Base-by-base conservation (phyloP, 2,113 vertebrate species). In the Porphyrio hochstetteri region DNA sequence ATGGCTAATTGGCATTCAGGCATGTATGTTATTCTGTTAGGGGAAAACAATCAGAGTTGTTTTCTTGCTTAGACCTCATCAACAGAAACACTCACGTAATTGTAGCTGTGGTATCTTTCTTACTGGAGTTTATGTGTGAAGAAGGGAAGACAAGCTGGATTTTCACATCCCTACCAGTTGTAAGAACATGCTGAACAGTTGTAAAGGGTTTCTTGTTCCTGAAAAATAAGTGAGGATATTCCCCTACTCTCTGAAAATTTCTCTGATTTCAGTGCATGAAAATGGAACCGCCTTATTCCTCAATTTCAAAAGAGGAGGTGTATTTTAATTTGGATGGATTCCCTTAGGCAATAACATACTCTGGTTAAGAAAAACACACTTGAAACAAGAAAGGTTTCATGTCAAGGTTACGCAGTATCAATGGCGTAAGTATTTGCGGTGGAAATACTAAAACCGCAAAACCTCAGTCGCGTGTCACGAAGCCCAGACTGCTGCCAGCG, bases 21-120 rank as follows among this genome's bases (percentile, higher is more conserved):
- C 0, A 0, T 2, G 2, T 0, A 1, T 14, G 33, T 50, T 59
- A 36, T 11, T 20, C 77, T 52, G 28, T 40, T 7, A 20, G 31
- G n/a, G 23, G 27, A 71, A 81, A 84, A 56, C 46, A 59, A 7
- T 0, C 68, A 0, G 10, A 67, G 65, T 9, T 36, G 16, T 64
- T 38, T 61, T 50, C 33, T 59, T 77, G 55, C 56, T 71, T 21
- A 56, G 64, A 44, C n/a, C 38, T 84, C 59, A 36, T 27, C 40
- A 61, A 24, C 5, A 61, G 72, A 74, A 67, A 65, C 1, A 5
- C 23, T 64, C 27, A 19, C 14, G 53, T 12, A 25, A 10, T 15
- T 27, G 33, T 9, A 63, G 28, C 60, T 25, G 3, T 27, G 56
- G 29, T 12, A 64, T 14, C 36, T 53, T 70, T 40, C 15, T 40